Base-by-base conservation (phyloP, 2,113 vertebrate species). In the Pelodiscus sinensis region DNA sequence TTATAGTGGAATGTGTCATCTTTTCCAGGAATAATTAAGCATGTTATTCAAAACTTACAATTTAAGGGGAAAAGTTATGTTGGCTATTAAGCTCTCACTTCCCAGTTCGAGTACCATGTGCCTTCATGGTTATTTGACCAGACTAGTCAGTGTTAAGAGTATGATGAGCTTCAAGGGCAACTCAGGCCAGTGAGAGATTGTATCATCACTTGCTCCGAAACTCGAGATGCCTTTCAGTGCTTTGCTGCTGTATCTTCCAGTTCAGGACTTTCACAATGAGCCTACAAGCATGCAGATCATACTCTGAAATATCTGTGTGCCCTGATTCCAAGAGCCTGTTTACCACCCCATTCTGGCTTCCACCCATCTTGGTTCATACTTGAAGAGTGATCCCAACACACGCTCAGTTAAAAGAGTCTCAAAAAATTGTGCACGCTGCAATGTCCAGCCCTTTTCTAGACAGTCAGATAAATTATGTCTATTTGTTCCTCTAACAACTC, bases 41-140 rank as follows among this genome's bases (percentile, higher is more conserved):
- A 73, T 73, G 68, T 38, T 73, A n/a, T 73, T 73, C 68, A 73
- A 73, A n/a, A 38, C 38, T 35, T 73, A 73, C 4, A 73, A 73
- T 38, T 22, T 73, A 38, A 73, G 10, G 35, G 35, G 29, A 65
- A 73, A 73, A 73, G 80, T 82, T 78, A 0, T 1, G 50, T 31
- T 7, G 44, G 44, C 44, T 44, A 44, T 44, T 44, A 44, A 44
- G 44, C 44, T 5, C 44, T 44, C 44, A 6, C 44, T 44, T 44
- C 44, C 44, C 44, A 44, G 44, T 0, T 0, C 11, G 68, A 73
- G n/a, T 73, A 55, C 82, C 65, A n/a, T 81, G 4, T 50, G 56
- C 77, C 54, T 73, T 81, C 58, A 77, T 81, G 84, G 44, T 78
- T 52, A 55, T 91, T 92, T 71, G 62, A 54, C 57, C 85, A 27